These are phyloP conservation scores for Astur gentilis DNA, from an alignment of 2,113 vertebrate species.

Conservation along the genomic window DNA sequence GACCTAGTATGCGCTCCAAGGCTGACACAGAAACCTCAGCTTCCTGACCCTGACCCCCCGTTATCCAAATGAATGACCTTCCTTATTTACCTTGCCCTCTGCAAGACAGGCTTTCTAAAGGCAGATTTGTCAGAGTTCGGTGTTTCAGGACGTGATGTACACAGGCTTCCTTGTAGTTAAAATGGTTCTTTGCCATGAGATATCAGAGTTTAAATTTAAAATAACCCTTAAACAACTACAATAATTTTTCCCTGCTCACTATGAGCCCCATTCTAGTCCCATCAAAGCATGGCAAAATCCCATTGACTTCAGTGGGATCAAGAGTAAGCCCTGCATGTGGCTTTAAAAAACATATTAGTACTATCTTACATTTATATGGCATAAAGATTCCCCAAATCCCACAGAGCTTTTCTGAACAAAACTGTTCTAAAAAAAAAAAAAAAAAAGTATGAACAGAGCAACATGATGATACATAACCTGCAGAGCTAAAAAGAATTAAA, in stretches of 20 bases:
- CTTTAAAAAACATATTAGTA: not conserved
- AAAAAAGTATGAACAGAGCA: not conserved
- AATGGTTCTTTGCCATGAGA: not conserved
- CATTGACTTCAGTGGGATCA: not conserved
- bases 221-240: not conserved
- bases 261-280: not conserved
- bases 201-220: not conserved
- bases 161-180: not conserved
- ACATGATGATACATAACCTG: not conserved
- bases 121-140: not conserved
- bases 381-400: not conserved
- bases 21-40: not conserved
- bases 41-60: accelerated
- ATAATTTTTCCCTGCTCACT: not conserved
- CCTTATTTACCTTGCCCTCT: not conserved
- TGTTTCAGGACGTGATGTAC: not conserved
- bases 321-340: not conserved
- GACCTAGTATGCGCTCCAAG: not conserved
- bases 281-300: not conserved
- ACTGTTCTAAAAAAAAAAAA: not conserved
- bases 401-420: not conserved
- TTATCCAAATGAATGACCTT: not conserved
- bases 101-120: not conserved
- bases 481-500: not conserved
- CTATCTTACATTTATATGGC: not conserved